Evolutionary conservation across 2,888 invertebrate species (phyloP), one percentile per base, ranked within the genome.

Genomic region (Portevinia maculata): DNA sequence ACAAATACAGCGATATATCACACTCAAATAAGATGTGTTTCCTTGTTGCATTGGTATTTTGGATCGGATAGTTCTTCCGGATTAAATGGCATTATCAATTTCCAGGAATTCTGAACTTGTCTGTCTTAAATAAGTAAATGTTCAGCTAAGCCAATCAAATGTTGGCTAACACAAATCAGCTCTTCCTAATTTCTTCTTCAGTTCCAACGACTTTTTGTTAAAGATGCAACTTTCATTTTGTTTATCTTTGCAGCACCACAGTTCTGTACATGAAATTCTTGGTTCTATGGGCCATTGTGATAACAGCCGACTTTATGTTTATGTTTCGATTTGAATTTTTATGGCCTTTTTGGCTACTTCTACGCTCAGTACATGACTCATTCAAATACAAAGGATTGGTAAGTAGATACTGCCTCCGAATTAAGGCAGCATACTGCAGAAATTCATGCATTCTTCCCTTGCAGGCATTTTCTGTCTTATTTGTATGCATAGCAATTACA

Each of bases 251-350:
- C 94, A 95, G 88, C 95, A 98, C 98, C 92, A 96, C 97, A 88
- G 93, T 98, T 91, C 93, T 98, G 91, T 98, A 98, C 93, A 92
- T 98, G 92, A 98, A 98, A 93, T 97, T 98, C 93, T 93, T 98
- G 89, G 93, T 97, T 92, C 93, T 98, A 91, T 99, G 98, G 98
- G 96, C 95, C 87, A 93, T 97, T 91, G 97, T 99, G 88, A 95
- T 98, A 90, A 92, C 97, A 92, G 97, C 97, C 86, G 98, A 99
- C 92, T 98, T 98, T 92, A 95, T 98, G 92, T 92, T 98, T 92
- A 99, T 99, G 92, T 98, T 99, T 93, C 96, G 99, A 88, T 98
- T 99, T 93, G 99, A 99, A 93, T 98, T 98, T 92, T 94, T 99
- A 90, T 99, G 98, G 98, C 99, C 99, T 65, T 97, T 99, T 92